Base-by-base conservation (phyloP, 2,797 vertebrate species). In the Bufotes viridis region DNA sequence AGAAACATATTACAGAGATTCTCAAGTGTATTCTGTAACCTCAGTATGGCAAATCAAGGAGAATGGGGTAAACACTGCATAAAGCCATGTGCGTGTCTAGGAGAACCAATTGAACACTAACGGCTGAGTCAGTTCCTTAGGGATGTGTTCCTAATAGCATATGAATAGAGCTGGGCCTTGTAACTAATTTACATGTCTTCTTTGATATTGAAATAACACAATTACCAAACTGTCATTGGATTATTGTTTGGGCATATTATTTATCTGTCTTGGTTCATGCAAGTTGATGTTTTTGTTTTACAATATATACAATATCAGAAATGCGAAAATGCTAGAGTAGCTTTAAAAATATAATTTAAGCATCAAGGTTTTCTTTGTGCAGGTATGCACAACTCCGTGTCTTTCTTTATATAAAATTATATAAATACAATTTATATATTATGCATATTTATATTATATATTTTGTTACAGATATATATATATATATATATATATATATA, bases 141-240 rank as follows among this genome's bases (percentile, higher is more conserved):
- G 81, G 81, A 83, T 55, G 65, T 69, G 63, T 29, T 69, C 65
- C 51, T 83, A 83, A 83, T 83, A 55, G 81, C 81, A 57, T 83
- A 83, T 83, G 81, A 83, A 70, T 55, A 72, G 65, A 24, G 24
- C 20, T 70, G 22, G 51, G n/a, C 49, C 49, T 53, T 83, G 65
- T 83, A 55, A 83, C 81, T 72, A 69, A 83, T 83, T 83, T 83
- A 83, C 81, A 83, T 72, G 81, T 83, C 81, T 83, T 70, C 81
- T 83, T 83, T 83, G 81, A 83, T 83, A 83, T 83, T 83, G 63
- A 83, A 70, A 83, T 83, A 83, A 70, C 81, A 72, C 81, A 69
- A 55, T 69, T 65, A 17, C 81, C n/a, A 20, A 83, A 69, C 78
- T 83, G 81, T 83, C 81, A 83, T n/a, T 24, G 67, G 81, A 51